phyloP scores from a whole-genome alignment of 2,113 vertebrate species.

The Mesitornis unicolor region DNA sequence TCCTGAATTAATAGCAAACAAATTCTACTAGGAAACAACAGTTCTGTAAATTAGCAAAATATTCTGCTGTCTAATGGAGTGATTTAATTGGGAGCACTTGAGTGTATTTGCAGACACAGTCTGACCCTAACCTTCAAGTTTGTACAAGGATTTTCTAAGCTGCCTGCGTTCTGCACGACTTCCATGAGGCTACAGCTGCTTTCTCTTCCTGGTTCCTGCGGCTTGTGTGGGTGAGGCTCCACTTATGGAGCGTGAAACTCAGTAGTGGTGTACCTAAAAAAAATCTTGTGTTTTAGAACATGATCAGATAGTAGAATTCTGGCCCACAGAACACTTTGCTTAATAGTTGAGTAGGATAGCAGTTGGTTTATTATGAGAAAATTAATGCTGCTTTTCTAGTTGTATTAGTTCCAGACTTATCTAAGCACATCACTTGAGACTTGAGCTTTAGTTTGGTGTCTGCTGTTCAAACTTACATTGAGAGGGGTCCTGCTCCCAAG shows the following conservation, averaged over 20 bases:
- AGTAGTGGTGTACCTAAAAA: not conserved
- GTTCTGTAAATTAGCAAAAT: not conserved
- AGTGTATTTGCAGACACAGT: not conserved
- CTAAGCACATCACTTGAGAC: not conserved
- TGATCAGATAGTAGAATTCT: not conserved
- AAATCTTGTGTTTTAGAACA: not conserved
- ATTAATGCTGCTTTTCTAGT: not conserved
- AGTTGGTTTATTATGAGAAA: not conserved
- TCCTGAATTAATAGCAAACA: not conserved
- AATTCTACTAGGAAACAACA: not conserved
- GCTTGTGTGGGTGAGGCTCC: not conserved
- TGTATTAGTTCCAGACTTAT: not conserved
- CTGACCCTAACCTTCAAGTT: not conserved
- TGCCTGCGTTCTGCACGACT: not conserved
- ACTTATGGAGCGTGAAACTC: not conserved
- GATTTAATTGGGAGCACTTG: not conserved
- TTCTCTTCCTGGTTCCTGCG: not conserved
- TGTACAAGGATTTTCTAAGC: not conserved
- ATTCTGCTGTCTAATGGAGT: not conserved
- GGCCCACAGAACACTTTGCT: not conserved
- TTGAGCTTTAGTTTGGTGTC: not conserved
- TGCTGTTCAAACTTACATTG: not conserved
- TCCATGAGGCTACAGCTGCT: not conserved
- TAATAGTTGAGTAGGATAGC: not conserved
- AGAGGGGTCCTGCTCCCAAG: not conserved